These are phyloP conservation scores for Temnothorax curvispinosus DNA, from an alignment of 1,140 invertebrate genomes.

Conservation along the genomic window DNA sequence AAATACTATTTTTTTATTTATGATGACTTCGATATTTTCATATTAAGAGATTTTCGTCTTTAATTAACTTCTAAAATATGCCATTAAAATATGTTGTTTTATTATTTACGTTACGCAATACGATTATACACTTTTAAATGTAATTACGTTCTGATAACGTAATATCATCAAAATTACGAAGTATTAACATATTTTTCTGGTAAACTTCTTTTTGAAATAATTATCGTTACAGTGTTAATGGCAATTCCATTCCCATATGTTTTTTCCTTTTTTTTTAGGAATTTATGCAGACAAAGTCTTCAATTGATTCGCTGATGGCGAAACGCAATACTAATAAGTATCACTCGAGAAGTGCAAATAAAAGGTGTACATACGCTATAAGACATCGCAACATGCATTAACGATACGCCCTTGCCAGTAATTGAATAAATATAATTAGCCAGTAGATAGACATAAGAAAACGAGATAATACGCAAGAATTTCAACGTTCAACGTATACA, in stretches of 20 bases:
- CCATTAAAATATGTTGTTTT: not conserved
- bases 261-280: not conserved
- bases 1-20: not conserved
- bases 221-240: not conserved
- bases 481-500: not conserved
- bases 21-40: not conserved
- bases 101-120: not conserved
- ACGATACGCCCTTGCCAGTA: not conserved
- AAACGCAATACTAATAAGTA: not conserved
- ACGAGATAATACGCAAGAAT: not conserved
- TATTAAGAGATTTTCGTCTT: not conserved
- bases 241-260: not conserved
- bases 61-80: not conserved
- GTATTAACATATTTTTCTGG: not conserved
- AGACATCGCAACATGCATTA: not conserved
- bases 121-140: not conserved
- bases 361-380: not conserved
- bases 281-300: not conserved
- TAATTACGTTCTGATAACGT: not conserved
- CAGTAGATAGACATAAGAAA: not conserved
- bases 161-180: not conserved
- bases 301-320: not conserved
- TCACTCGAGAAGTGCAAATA: not conserved
- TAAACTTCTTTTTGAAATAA: not conserved
- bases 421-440: constrained; percentile 20